These are phyloP conservation scores for Dicyrtomina minuta DNA, from an alignment of 2,888 invertebrate genomes.

Conservation along the genomic window DNA sequence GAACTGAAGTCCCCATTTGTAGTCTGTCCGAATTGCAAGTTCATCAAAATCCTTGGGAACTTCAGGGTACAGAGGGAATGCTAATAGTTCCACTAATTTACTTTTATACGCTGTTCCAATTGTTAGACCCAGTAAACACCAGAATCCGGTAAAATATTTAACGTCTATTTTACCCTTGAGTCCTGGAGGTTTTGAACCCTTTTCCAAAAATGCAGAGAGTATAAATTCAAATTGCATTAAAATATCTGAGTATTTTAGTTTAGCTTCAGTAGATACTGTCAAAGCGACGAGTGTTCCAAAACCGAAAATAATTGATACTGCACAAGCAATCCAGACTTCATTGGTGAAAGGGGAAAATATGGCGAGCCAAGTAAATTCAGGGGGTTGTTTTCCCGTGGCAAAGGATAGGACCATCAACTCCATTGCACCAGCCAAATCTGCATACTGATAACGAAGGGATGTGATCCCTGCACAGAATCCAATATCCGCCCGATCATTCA, in stretches of 20 bases:
- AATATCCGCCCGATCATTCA: constrained; percentile 2
- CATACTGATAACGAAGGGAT: constrained; percentile 2
- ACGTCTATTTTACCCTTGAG: neutral
- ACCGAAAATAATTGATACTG: neutral
- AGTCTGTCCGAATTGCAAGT: neutral
- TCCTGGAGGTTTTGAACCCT: neutral
- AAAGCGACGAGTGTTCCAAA: neutral
- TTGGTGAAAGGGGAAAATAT: neutral
- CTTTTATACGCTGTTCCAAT: constrained; percentile 4
- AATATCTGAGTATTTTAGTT: neutral
- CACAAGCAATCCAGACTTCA: neutral
- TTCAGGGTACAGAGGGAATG: neutral
- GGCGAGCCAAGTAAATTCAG: neutral
- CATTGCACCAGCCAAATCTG: neutral
- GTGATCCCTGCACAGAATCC: constrained; percentile 14
- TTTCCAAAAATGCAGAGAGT: constrained; percentile 3
- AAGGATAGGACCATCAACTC: constrained; percentile 11
- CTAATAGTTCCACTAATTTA: neutral
- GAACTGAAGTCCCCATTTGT: constrained; percentile 8
- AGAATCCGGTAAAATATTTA: constrained; percentile 3
- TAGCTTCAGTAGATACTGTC: too few species aligned
- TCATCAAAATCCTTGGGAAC: constrained; percentile 8
- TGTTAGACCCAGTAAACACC: neutral
- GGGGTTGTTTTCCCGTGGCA: neutral
- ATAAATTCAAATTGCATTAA: neutral